These are phyloP conservation scores for Paraplagusia blochii DNA, from an alignment of 2,113 vertebrate genomes.

Conservation along the genomic window DNA sequence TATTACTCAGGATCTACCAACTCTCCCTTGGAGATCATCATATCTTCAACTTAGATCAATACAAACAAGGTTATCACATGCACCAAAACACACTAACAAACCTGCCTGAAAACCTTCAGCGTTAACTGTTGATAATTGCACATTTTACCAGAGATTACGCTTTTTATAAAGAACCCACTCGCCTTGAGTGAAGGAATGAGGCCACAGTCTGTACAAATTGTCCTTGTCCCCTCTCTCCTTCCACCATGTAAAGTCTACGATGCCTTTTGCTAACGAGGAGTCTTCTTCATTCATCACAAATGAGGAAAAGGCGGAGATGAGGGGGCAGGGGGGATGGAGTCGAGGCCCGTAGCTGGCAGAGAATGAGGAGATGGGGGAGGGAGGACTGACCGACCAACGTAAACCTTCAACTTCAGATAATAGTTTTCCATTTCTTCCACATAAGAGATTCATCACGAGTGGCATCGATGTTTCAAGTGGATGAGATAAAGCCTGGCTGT, in stretches of 20 bases:
- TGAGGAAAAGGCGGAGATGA: slow-evolving; percentile 19
- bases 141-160: slow-evolving; percentile 1
- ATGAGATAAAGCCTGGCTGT: slow-evolving; percentile 52
- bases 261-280: slow-evolving; percentile 26
- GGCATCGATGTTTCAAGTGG: slow-evolving; percentile 49
- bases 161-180: slow-evolving; percentile 11
- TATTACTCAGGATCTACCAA: too few relatives aligned
- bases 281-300: slow-evolving; percentile 28
- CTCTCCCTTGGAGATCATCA: too few relatives aligned
- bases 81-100: not conserved
- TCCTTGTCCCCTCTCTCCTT: not conserved
- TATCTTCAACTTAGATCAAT: not conserved
- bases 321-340: slow-evolving; percentile 32
- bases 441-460: slow-evolving; percentile 56
- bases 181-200: slow-evolving; percentile 17
- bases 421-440: slow-evolving; percentile 59
- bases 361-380: slow-evolving; percentile 15
- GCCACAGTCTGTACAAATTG: slow-evolving; percentile 17
- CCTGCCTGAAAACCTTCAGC: not conserved
- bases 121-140: slow-evolving; percentile 17
- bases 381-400: slow-evolving; percentile 40
- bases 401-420: slow-evolving; percentile 57
- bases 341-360: slow-evolving; percentile 12
- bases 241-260: slow-evolving; percentile 14
- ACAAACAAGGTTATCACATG: not conserved